Conservation (phyloP, 2,888 invertebrate species). For the Xylota sylvarum region DNA sequence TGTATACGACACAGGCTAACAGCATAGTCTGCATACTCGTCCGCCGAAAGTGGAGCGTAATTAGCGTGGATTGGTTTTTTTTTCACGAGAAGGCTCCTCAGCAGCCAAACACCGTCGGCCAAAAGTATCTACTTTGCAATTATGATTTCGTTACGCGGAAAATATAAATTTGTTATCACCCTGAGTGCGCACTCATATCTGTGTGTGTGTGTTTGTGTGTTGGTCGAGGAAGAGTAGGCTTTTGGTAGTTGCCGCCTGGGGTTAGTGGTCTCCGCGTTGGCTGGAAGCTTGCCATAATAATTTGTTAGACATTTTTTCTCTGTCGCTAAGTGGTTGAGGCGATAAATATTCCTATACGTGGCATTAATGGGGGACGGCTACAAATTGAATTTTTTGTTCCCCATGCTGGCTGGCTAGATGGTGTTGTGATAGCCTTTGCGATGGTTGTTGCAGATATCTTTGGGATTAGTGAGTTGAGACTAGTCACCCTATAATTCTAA, state of each 20-base stretch:
- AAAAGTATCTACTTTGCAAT: constrained; percentile 74
- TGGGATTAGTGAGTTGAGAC: constrained; percentile 7
- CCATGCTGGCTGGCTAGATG: constrained; percentile 41
- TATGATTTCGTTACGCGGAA: constrained; percentile 77
- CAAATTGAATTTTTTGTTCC: constrained; percentile 66
- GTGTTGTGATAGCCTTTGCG: constrained; percentile 57
- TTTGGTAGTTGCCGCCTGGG: constrained; percentile 38
- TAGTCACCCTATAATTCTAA: not conserved
- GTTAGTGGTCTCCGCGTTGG: not conserved
- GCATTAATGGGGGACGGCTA: constrained; percentile 67
- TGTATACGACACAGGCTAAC: not conserved
- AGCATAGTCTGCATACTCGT: constrained; percentile 30
- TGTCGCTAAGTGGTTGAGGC: constrained; percentile 76
- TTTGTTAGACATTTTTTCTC: constrained; percentile 69
- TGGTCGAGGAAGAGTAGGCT: constrained; percentile 22
- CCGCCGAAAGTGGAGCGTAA: constrained; percentile 73
- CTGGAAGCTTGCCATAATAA: constrained; percentile 69
- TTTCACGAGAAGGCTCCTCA: constrained; percentile 41
- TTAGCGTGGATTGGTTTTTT: constrained; percentile 70
- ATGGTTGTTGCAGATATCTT: constrained; percentile 19
- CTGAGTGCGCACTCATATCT: constrained; percentile 5
- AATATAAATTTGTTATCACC: constrained; percentile 76
- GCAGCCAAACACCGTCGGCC: constrained; percentile 66
- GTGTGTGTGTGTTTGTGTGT: constrained; percentile 10
- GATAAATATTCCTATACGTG: constrained; percentile 71